Conservation (phyloP, 2,113 vertebrate species). For the Sinocyclocheilus anophthalmus region DNA sequence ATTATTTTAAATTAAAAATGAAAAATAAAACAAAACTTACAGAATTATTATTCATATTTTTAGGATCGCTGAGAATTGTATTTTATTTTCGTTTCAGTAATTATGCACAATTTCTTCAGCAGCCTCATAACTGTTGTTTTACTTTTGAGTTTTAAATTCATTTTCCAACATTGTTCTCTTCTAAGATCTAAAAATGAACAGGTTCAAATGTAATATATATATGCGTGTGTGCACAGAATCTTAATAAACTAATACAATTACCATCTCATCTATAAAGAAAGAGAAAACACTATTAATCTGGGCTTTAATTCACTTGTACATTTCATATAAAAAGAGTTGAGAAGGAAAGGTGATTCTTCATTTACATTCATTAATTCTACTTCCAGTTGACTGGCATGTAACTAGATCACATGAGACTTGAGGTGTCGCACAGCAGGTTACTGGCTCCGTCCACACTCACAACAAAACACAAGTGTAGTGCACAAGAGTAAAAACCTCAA, state of each 20-base stretch:
- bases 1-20: too few species aligned
- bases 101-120: not conserved
- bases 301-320: conserved; percentile 59
- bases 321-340: conserved; percentile 56
- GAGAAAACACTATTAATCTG: conserved; percentile 44
- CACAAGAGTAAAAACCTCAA: conserved; percentile 26
- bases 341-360: conserved; percentile 50
- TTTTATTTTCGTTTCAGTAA: not conserved
- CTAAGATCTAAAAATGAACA: too few species aligned
- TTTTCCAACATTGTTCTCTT: too few species aligned
- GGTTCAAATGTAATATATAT: too few species aligned
- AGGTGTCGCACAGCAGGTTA: conserved; percentile 8
- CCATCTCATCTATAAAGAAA: not conserved
- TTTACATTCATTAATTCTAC: conserved; percentile 67
- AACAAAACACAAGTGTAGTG: conserved; percentile 32
- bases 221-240: too few species aligned
- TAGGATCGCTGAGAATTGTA: too few species aligned
- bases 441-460: not conserved
- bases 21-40: too few species aligned
- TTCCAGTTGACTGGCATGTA: conserved; percentile 59
- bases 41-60: too few species aligned
- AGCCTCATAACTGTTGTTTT: not conserved
- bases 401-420: conserved; percentile 47
- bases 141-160: too few species aligned
- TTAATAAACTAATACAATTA: too few species aligned